Conservation (phyloP, 2,888 invertebrate species). For the Ischnus inquisitorius region DNA sequence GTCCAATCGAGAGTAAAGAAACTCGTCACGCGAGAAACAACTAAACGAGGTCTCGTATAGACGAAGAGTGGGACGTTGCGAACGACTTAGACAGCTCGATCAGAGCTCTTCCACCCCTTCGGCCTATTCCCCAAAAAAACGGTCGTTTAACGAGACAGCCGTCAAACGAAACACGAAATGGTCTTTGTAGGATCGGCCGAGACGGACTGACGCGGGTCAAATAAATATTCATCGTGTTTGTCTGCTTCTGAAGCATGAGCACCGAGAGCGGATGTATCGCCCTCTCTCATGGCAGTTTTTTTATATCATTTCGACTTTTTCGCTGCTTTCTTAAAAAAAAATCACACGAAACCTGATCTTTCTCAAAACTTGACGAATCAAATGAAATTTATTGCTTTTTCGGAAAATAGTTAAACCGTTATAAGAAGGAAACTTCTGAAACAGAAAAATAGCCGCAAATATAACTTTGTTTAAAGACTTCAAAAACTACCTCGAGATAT, state of each 20-base stretch:
- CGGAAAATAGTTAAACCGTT: no score
- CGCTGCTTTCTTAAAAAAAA: no score
- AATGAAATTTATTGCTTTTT: no score
- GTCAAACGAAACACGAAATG: constrained; percentile 36
- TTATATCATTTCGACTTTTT: background rate
- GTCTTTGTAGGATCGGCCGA: background rate
- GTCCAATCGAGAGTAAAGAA: constrained; percentile 93
- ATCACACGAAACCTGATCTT: no score
- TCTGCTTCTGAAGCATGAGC: constrained; percentile 1
- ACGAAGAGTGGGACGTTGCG: constrained; percentile 2
- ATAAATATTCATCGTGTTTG: constrained; percentile 15
- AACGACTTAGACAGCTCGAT: constrained; percentile 49
- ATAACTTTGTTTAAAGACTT: no score
- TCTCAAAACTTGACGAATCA: no score
- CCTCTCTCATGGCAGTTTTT: background rate
- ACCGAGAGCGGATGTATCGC: background rate
- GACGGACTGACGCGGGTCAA: background rate
- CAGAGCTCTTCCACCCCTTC: background rate
- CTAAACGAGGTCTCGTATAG: constrained; percentile 86
- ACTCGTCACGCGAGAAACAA: constrained; percentile 91
- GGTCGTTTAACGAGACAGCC: constrained; percentile 24
- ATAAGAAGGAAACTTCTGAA: no score
- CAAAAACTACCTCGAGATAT: no score
- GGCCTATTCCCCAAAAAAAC: constrained; percentile 7
- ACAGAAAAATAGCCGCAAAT: no score